Conservation (phyloP, 2,797 vertebrate genomes). For the Vireo griseus region DNA sequence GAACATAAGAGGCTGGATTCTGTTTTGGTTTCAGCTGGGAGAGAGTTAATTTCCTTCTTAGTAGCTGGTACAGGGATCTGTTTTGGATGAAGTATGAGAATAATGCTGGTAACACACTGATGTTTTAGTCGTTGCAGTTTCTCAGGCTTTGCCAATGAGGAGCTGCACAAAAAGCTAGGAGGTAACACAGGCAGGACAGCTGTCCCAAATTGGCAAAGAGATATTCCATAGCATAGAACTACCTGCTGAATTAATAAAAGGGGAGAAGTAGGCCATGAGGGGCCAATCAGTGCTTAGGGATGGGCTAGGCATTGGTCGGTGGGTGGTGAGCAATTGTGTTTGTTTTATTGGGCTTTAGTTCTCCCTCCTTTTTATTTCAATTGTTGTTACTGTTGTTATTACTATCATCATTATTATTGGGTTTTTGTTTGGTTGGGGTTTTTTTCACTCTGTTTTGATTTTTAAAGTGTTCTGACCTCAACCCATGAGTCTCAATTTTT, state of each 20-base stretch:
- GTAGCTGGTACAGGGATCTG: not conserved
- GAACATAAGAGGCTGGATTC: not conserved
- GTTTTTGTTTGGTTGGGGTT: not conserved
- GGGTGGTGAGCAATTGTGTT: not conserved
- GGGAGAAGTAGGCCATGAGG: not conserved
- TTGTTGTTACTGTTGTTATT: not conserved
- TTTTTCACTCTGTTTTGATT: not conserved
- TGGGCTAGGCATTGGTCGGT: rapidly evolving
- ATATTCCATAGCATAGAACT: not conserved
- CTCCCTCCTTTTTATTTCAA: not conserved
- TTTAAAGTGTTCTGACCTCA: not conserved
- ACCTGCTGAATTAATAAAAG: not conserved
- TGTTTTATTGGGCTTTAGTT: not conserved
- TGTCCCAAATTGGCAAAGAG: not conserved
- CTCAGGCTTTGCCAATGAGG: not conserved
- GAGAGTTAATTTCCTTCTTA: not conserved
- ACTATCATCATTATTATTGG: not conserved
- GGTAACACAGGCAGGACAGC: not conserved
- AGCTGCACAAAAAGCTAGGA: not conserved
- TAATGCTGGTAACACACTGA: not conserved
- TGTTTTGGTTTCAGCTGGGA: not conserved
- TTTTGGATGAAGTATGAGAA: not conserved
- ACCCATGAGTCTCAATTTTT: not conserved
- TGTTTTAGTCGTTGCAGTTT: not conserved
- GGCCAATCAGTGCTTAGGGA: not conserved